A percentile compares a stretch with the other conserved stretches of the same genome.
phyloP scores from a whole-genome alignment of 2,113 vertebrate species.

The Athene cunicularia region DNA sequence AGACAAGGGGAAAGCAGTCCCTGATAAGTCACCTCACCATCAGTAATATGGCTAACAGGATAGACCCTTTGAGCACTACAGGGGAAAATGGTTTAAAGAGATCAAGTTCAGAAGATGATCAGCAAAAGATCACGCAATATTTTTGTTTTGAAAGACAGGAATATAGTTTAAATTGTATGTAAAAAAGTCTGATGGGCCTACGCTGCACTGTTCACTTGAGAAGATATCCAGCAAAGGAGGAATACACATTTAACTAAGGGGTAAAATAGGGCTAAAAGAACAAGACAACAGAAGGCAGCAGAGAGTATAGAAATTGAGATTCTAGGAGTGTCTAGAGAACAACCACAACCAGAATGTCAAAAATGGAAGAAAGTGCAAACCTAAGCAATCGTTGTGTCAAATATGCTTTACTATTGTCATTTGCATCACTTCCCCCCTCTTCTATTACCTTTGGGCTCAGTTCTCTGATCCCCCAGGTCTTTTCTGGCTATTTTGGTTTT shows the following conservation, averaged over 20 bases:
- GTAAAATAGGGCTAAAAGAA: not conserved
- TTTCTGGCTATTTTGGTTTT: constrained; percentile 75
- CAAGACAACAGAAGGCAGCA: not conserved
- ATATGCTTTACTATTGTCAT: not conserved
- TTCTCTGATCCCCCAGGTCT: constrained; percentile 69
- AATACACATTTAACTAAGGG: not conserved
- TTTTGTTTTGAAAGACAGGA: not conserved
- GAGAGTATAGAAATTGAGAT: not conserved
- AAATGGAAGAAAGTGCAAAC: not conserved
- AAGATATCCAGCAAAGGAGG: not conserved
- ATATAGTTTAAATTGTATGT: not conserved
- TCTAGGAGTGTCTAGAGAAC: not conserved
- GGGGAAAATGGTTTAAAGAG: not conserved
- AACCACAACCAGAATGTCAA: not conserved
- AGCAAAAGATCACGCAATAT: not conserved
- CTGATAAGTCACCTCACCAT: not conserved
- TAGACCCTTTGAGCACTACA: not conserved
- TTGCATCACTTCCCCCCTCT: not conserved
- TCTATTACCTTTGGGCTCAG: constrained; percentile 75
- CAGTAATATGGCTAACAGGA: not conserved
- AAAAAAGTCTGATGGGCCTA: not conserved
- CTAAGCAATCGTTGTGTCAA: not conserved
- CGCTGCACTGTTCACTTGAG: not conserved
- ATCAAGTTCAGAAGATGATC: not conserved
- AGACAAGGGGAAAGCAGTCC: not conserved